Base-by-base conservation (phyloP, 2,888 invertebrate species). In the Campaea margaritaria region DNA sequence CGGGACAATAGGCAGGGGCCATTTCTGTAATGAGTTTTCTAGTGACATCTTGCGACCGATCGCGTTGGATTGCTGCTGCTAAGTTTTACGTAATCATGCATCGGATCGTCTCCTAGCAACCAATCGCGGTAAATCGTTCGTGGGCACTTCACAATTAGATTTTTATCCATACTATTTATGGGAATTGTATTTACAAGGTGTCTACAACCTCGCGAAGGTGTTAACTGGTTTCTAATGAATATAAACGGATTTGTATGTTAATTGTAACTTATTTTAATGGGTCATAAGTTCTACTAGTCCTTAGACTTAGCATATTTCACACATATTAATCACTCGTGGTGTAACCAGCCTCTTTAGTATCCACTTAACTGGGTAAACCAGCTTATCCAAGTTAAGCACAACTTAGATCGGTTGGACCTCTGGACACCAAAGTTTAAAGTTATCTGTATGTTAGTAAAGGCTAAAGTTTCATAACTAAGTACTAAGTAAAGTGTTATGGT, bases 341-440 rank as follows among this genome's bases (percentile, higher is more conserved):
- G 43, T 55, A 51, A 58, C 54, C 54, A 45, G 56, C 52, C 55
- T 58, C 51, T 15, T 56, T 54, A 59, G 54, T 50, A 46, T 44
- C 54, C 67, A 63, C 67, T 67, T 67, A 63, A 36, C 28, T 60
- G 52, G 42, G 60, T 53, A 62, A 69, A 67, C 58, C 48, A 49
- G 42, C 50, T 54, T 53, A 65, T 57, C 53, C 36, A 67, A 67
- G 48, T 63, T 65, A 51, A 53, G 52, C 44, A 51, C 13, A 66
- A 66, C 60, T 62, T 62, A 56, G 55, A 60, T 59, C 51, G 59
- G 49, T 60, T 55, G 44, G 60, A 53, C 43, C 46, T 28, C 62
- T 62, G 60, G 56, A 60, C 67, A 16, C 53, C 52, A 13, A 51
- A 63, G 48, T 54, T 48, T 44, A 48, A 36, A 48, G 12, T 49